Percentiles rank a stretch among this genome's conserved stretches.
These are phyloP conservation scores for Piliocolobus tephrosceles DNA, from an alignment of 2,113 vertebrate species.

Conservation along the genomic window DNA sequence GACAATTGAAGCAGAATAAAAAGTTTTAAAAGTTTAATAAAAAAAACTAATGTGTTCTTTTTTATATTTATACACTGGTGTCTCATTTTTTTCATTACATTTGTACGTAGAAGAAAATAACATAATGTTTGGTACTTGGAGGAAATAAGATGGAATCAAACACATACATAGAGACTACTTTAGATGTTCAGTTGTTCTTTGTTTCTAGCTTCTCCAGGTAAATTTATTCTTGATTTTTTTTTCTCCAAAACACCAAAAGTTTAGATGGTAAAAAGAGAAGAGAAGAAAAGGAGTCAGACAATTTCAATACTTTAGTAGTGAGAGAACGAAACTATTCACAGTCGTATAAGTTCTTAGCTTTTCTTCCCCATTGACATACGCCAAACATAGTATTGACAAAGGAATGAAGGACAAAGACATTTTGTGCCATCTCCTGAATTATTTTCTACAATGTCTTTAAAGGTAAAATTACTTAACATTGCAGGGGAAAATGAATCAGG, in stretches of 20 bases:
- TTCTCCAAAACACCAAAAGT: not conserved
- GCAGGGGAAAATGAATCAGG: not conserved
- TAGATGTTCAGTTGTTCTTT: not conserved
- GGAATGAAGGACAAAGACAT: slow-evolving; percentile 23
- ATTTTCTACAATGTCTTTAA: slow-evolving; percentile 20
- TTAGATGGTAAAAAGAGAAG: slow-evolving; percentile 18
- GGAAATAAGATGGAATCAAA: not conserved
- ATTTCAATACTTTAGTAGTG: slow-evolving; percentile 19
- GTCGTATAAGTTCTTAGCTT: slow-evolving; percentile 43
- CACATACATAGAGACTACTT: not conserved
- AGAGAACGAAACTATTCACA: slow-evolving; percentile 44
- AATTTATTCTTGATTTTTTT: not conserved
- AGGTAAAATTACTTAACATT: slow-evolving; percentile 57
- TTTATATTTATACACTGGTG: not conserved
- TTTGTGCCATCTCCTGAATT: not conserved
- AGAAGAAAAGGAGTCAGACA: not conserved
- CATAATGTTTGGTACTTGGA: not conserved
- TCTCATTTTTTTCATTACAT: not conserved
- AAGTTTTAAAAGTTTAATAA: not conserved
- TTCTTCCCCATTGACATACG: slow-evolving; percentile 25
- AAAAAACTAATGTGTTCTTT: not conserved
- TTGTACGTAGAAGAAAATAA: not conserved
- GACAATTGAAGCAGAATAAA: not conserved
- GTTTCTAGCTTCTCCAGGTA: not conserved
- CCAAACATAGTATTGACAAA: slow-evolving; percentile 41